Base-by-base conservation (phyloP, 2,797 vertebrate species). In the Sebastolobus altivelis region DNA sequence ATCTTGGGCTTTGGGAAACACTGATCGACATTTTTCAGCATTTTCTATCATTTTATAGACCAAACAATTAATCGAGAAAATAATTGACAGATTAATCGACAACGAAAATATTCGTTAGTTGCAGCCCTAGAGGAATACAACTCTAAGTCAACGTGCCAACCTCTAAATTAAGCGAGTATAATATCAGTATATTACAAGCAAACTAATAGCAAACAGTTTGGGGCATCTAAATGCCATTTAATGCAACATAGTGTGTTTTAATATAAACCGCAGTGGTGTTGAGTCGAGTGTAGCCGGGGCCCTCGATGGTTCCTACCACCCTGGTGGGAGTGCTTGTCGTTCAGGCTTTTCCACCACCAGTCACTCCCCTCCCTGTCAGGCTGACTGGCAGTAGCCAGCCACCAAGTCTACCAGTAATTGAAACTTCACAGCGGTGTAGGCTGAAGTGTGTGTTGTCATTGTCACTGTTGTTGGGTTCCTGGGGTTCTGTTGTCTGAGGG, bases 401-500 rank as follows among this genome's bases (percentile, higher is more conserved):
- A 81, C 77, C 88, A 80, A 84, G 69, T 87, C 85, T 59, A 72
- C 68, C 82, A 77, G 93, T 94, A 94, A 94, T 94, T 94, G 93
- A 94, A 94, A 93, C 90, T 82, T 92, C 91, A 88, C 89, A 84
- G 87, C 56, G 38, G 79, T 65, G 82, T 73, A 75, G 84, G 82
- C 83, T 80, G 67, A 43, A 52, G 31, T 86, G 75, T 89, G 84
- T 84, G 83, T 89, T 91, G 90, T 90, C 75, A 37, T 87, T 70
- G 69, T 83, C 85, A 72, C 74, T 85, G 85, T 79, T 70, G 85
- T 79, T 67, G 61, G 86, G 83, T 88, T 92, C 89, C 85, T 79
- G 71, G 78, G 79, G 88, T 93, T 90, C 85, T 88, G 89, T 85
- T 87, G 82, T 92, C 80, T 74, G 80, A 74, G 81, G 74, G 74